phyloP scores from a whole-genome alignment of 2,113 vertebrate species.

The Ictalurus furcatus region DNA sequence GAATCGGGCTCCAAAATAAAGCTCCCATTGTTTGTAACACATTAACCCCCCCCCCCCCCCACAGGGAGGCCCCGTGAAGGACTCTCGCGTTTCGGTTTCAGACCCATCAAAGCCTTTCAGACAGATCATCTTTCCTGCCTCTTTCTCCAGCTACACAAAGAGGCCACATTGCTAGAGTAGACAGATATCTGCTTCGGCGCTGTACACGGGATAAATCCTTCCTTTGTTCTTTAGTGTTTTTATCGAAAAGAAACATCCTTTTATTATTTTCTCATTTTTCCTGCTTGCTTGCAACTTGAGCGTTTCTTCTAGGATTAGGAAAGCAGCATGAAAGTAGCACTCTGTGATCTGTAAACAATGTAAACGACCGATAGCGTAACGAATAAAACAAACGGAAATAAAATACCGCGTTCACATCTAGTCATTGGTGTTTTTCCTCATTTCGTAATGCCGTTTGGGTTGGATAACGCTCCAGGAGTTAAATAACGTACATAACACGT shows the following conservation, averaged over 20 bases:
- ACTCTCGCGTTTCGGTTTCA: slow-evolving; percentile 40
- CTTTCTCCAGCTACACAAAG: slow-evolving; percentile 45
- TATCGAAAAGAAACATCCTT: slow-evolving; percentile 8
- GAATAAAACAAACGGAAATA: not conserved
- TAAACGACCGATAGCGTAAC: not conserved
- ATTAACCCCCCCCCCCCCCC: not conserved
- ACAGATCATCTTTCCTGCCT: slow-evolving; percentile 49
- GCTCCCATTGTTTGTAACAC: slow-evolving; percentile 28
- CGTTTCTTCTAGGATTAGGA: not conserved
- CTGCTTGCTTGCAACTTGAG: slow-evolving; percentile 27
- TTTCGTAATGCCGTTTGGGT: not conserved
- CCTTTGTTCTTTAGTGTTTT: slow-evolving; percentile 37
- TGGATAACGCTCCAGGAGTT: not conserved
- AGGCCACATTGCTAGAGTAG: slow-evolving; percentile 38
- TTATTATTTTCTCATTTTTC: not conserved
- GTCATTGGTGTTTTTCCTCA: not conserved
- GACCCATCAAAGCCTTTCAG: slow-evolving; percentile 50
- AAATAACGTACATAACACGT: no score
- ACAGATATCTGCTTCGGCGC: slow-evolving; percentile 33
- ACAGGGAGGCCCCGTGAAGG: slow-evolving; percentile 25
- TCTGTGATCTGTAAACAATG: not conserved
- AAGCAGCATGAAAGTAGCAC: not conserved
- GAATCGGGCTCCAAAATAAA: slow-evolving; percentile 37
- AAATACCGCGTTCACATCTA: not conserved
- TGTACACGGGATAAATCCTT: slow-evolving; percentile 25